Evolutionary conservation across 2,113 vertebrate genomes (phyloP).

Genomic region (Gobius niger): DNA sequence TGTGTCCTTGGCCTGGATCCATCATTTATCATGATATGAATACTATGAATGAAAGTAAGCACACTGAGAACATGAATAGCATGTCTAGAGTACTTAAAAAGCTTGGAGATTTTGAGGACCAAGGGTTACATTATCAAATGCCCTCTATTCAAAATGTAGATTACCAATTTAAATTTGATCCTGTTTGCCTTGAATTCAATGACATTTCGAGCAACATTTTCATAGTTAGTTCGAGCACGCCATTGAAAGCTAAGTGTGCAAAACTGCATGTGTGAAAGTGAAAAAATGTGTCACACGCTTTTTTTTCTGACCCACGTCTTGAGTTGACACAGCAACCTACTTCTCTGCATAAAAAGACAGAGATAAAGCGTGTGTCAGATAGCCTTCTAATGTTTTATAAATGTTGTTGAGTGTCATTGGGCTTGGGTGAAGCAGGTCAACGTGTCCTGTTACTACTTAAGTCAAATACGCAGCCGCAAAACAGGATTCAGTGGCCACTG

Average conservation of each 20-base stretch:
- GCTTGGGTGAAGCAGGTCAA: conserved; percentile 82
- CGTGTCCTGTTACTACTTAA: conserved; percentile 89
- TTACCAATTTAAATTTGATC: conserved; percentile 78
- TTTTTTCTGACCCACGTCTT: conserved; percentile 79
- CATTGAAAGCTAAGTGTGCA: conserved; percentile 11
- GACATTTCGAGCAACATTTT: conserved; percentile 90
- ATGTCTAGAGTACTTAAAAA: conserved; percentile 25
- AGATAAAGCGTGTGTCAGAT: conserved; percentile 93
- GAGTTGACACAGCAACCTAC: conserved; percentile 61
- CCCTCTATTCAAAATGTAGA: conserved; percentile 58
- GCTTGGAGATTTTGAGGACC: conserved; percentile 25
- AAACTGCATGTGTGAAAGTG: background rate
- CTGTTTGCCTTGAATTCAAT: conserved; percentile 82
- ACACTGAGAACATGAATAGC: conserved; percentile 59
- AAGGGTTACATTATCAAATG: conserved; percentile 23
- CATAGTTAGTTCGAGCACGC: conserved; percentile 75
- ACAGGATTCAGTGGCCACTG: conserved; percentile 81
- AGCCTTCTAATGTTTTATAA: conserved; percentile 82
- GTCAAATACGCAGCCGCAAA: conserved; percentile 81
- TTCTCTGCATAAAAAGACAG: conserved; percentile 59
- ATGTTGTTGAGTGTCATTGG: conserved; percentile 77
- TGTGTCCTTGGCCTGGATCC: conserved; percentile 70
- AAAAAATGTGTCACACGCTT: conserved; percentile 98
- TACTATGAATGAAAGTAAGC: conserved; percentile 47
- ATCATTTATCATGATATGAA: conserved; percentile 53